Base-by-base conservation (phyloP, 2,888 invertebrate species). In the Eupeodes latifasciatus region DNA sequence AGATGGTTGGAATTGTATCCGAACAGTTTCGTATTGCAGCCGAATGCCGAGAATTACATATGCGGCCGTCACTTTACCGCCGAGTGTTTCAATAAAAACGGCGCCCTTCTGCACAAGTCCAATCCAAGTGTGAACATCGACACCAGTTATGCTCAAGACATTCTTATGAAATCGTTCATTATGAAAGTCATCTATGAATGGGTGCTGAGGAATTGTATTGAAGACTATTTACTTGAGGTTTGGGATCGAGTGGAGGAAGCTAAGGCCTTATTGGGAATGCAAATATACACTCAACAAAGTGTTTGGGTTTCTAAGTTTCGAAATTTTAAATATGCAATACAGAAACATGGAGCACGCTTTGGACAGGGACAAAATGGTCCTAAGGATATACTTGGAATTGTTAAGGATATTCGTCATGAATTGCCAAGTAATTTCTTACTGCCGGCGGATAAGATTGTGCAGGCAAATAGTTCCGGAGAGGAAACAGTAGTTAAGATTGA, bases 151-250 rank as follows among this genome's bases (percentile, higher is more conserved):
- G 84, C 87, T 5, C 83, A 62, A 55, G 72, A 84, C 5, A 72
- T 51, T 14, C 34, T 87, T 0, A 27, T 80, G 19, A 67, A 55
- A 27, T 40, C 59, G 9, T 87, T 87, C 34, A 66, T 84, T 14
- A 72, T 34, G 12, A 87, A 87, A 61, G 66, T 84, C 7, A 5
- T 87, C 47, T 87, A 77, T 55, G 87, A 87, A 55, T 87, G 80
- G 79, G 61, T 76, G 0, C 11, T 62, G 27, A 57, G 84, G 53
- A 34, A n/a, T 55, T 16, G 44, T 0, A 1, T 69, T 55, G 11
- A 67, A 10, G 12, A 7, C 16, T 7, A 62, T 9, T 2, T 11
- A 12, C 59, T n/a, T 36, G 12, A 36, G 4, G 19, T 76, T 27
- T 27, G 36, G 7, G 12, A 51, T 1, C 71, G 55, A 44, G 64